Percentiles rank a stretch among this genome's conserved stretches.
Evolutionary conservation across 2,888 invertebrate genomes (phyloP).

Genomic region (Deilephila elpenor): DNA sequence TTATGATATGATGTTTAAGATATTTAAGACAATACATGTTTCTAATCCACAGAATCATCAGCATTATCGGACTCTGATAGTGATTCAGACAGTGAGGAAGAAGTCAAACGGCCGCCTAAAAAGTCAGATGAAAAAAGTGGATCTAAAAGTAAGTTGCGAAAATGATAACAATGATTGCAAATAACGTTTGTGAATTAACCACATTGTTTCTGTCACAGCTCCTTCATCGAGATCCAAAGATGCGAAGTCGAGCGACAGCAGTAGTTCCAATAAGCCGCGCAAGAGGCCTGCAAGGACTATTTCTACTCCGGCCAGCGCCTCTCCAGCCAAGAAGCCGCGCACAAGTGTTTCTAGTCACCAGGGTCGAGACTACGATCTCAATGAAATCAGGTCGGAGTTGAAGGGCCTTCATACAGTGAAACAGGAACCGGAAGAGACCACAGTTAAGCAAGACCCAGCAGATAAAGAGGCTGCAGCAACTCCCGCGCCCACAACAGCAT

Average conservation of each 20-base stretch:
- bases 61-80: conserved; percentile 78
- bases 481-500: conserved; percentile 44
- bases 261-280: conserved; percentile 73
- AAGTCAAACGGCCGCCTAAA: conserved; percentile 73
- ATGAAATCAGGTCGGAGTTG: conserved; percentile 92
- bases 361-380: conserved; percentile 91
- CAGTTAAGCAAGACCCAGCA: conserved; percentile 60
- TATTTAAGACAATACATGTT: conserved; percentile 21
- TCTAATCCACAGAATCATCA: conserved; percentile 66
- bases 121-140: conserved; percentile 71
- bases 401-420: conserved; percentile 88
- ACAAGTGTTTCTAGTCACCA: conserved; percentile 59
- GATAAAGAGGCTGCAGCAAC: conserved; percentile 55
- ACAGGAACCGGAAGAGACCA: conserved; percentile 71
- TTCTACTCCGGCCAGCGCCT: conserved; percentile 64
- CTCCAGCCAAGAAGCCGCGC: conserved; percentile 72
- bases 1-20: conserved; percentile 10
- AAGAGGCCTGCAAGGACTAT: conserved; percentile 70
- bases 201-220: conserved; percentile 47
- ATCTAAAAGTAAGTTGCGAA: conserved; percentile 62
- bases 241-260: conserved; percentile 73
- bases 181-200: neutral
- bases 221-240: conserved; percentile 68
- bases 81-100: conserved; percentile 81
- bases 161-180: neutral